Conservation (phyloP, 2,888 invertebrate species). For the Idaea biselata region DNA sequence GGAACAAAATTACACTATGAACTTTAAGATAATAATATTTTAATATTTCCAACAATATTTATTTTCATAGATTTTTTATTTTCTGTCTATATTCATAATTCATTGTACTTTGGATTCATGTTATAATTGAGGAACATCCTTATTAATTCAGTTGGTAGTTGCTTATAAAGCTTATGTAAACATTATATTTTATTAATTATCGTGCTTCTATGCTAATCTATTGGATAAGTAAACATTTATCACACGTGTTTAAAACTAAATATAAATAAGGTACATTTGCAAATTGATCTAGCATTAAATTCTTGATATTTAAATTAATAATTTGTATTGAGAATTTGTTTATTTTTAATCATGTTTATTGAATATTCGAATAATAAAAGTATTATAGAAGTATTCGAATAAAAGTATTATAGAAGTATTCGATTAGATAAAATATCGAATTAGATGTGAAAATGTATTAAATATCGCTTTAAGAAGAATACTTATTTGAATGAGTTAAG, state of each 20-base stretch:
- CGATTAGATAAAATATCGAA: too few relatives aligned
- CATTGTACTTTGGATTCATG: neutral
- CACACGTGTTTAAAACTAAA: neutral
- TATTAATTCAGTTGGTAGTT: neutral
- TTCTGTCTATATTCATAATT: neutral
- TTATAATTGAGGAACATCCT: neutral
- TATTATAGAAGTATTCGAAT: too few relatives aligned
- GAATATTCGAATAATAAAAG: too few relatives aligned
- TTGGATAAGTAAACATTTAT: neutral
- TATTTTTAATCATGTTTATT: too few relatives aligned
- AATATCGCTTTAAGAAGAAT: too few relatives aligned
- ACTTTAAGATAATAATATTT: too few relatives aligned
- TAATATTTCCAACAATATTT: too few relatives aligned
- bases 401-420: too few relatives aligned
- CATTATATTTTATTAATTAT: neutral
- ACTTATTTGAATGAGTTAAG: too few relatives aligned
- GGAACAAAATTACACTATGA: too few relatives aligned
- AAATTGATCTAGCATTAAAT: neutral
- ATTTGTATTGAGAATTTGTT: neutral
- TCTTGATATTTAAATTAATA: neutral
- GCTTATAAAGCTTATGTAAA: neutral
- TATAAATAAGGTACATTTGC: neutral
- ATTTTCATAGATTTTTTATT: neutral
- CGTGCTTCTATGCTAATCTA: neutral
- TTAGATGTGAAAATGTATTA: too few relatives aligned